A percentile compares a stretch with the other conserved stretches of the same genome.
Conservation (phyloP, 2,888 invertebrate species). For the Tetragnatha montana region DNA sequence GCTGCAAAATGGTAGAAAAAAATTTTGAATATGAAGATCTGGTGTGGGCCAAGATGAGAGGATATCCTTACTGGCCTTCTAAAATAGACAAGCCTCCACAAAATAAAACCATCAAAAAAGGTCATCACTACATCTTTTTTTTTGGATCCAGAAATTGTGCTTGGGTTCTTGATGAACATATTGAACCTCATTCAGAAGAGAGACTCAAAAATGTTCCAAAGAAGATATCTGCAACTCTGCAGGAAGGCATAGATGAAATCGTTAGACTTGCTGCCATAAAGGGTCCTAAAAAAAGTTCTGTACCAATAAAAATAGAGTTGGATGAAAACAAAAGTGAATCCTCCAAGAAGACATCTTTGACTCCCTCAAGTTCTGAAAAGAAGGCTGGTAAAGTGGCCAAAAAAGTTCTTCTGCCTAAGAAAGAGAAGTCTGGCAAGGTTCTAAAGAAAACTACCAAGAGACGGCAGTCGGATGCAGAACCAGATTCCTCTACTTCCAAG, state of each 20-base stretch:
- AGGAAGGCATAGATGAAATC: constrained; percentile 87
- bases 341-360: background rate
- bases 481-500: background rate
- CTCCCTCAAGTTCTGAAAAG: constrained; percentile 78
- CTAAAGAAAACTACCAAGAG: background rate
- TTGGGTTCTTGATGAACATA: constrained; percentile 90
- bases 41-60: constrained; percentile 63
- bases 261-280: constrained; percentile 78
- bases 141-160: constrained; percentile 78
- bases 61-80: constrained; percentile 51
- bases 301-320: background rate
- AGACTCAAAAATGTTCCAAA: constrained; percentile 85
- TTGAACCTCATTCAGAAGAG: constrained; percentile 85
- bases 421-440: background rate
- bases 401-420: background rate
- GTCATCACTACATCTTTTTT: constrained; percentile 71
- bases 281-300: background rate
- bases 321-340: background rate
- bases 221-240: constrained; percentile 84
- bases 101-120: constrained; percentile 11
- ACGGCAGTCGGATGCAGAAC: background rate
- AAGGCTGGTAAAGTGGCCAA: constrained; percentile 2
- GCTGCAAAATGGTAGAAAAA: constrained; percentile 35
- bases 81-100: constrained; percentile 24
- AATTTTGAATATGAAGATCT: constrained; percentile 45